Base-by-base conservation (phyloP, 2,113 vertebrate genomes). In the Gasterosteus aculeatus region DNA sequence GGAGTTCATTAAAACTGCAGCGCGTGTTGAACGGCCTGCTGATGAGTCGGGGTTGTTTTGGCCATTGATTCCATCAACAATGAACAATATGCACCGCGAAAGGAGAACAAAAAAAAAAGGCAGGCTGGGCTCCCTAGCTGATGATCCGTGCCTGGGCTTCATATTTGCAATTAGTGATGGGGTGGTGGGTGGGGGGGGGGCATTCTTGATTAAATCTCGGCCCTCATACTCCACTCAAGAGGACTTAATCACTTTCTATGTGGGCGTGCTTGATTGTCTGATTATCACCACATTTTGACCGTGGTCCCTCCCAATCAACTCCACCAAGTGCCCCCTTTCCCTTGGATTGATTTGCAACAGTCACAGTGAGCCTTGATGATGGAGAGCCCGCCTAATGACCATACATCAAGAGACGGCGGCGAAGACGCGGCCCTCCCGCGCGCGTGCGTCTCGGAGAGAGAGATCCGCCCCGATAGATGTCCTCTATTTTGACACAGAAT, bases 231-330 rank as follows among this genome's bases (percentile, higher is more conserved):
- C 84, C 76, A 79, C 84, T 92, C 78, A 78, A 90, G 87, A 87
- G 88, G 84, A 92, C 75, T 88, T 88, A 91, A 91, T 92, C 87
- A 90, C 85, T 86, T 82, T 88, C 68, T 87, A 82, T 83, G 86
- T 84, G 77, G 84, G 84, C 78, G 84, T 79, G 92, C 84, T 86
- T 92, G 90, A 91, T 91, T 92, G 89, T 91, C 80, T 89, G 87
- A 92, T 92, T 88, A 92, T 91, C 63, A 75, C 83, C 86, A 81
- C 86, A 72, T 79, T 88, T 85, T 68, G 85, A 75, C 84, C 83
- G 54, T 12, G 73, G 75, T 75, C 67, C 87, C 80, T 77, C 84
- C 88, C 89, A 92, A 91, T 89, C 90, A 90, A 76, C 81, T 83
- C 81, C 62, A 79, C 76, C 46, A 41, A 65, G 49, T 58, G 19